Base-by-base conservation (phyloP, 2,888 invertebrate genomes). In the Chironomus tentans region DNA sequence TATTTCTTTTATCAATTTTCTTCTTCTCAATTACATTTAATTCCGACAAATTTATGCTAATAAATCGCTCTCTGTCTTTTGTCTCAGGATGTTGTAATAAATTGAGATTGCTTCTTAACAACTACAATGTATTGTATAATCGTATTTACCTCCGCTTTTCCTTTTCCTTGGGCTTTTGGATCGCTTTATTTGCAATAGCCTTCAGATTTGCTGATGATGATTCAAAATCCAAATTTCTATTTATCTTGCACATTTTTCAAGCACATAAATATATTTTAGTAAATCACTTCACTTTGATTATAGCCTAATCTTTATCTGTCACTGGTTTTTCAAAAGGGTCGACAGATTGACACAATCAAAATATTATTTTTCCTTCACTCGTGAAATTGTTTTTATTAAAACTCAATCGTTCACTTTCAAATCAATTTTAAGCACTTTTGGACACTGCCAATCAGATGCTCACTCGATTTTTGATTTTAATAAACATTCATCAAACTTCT, bases 191-290 rank as follows among this genome's bases (percentile, higher is more conserved):
- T 5, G 65, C 13, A 15, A 72, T 18, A n/a, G 15, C 13, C 18
- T 72, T 72, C 56, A 72, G 12, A 50, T 24, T 72, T n/a, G 13
- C 21, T 6, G 68, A 13, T 24, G 48, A 10, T 48, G 61, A 61
- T 18, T 72, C 62, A 13, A 21, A 38, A n/a, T 72, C 62, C 21
- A 15, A 28, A 22, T 50, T 72, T 72, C 62, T 12, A 38, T 28
- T 61, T 15, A 72, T 72, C 15, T 72, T 72, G 21, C 72, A 72
- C 72, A 72, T 72, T 47, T 70, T 68, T n/a, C 18, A 56, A 12
- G 21, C 24, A 65, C 65, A 65, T 24, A 65, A 24, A 65, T 21
- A 65, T 24, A 3, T 65, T 24, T 21, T 13, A 2, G 12, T 56
- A 56, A 71, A 47, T 48, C 22, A 24, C 6, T 24, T 18, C 56